phyloP scores from a whole-genome alignment of 53 echinoderm and acorn worm species.

The Actinopyga echinites region DNA sequence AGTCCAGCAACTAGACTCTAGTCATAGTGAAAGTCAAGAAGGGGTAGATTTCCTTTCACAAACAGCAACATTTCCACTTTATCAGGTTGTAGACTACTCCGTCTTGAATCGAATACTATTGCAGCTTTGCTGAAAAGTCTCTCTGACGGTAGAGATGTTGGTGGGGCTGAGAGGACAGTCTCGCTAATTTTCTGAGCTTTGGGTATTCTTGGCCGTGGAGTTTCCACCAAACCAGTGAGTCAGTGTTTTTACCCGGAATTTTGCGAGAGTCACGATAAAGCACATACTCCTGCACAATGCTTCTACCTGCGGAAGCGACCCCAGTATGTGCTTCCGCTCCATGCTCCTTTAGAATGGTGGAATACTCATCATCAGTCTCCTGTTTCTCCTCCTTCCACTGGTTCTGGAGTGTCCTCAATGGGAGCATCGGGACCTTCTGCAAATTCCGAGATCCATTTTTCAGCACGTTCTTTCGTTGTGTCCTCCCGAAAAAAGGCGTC shows the following conservation, averaged over 20 bases:
- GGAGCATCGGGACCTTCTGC: neutral
- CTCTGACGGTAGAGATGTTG: neutral
- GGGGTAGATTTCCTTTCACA: neutral
- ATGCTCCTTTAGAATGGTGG: neutral
- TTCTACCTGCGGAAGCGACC: neutral
- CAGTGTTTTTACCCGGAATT: slow-evolving; percentile 7
- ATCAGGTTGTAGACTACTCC: slow-evolving; percentile 3
- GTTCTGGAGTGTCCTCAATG: neutral
- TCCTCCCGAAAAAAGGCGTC: slow-evolving; percentile 2
- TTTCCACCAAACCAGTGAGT: neutral
- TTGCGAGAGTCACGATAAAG: neutral
- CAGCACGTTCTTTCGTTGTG: neutral
- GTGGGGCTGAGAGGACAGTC: neutral
- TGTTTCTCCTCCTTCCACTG: neutral
- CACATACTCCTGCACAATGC: slow-evolving; percentile 3
- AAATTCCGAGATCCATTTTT: slow-evolving; percentile 28
- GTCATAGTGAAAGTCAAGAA: neutral
- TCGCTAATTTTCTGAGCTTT: slow-evolving; percentile 14
- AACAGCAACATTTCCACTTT: neutral
- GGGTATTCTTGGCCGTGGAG: neutral
- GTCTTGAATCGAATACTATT: neutral
- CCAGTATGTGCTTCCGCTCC: neutral
- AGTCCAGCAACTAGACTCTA: neutral
- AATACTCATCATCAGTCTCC: neutral
- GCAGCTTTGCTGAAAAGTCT: neutral